Base-by-base conservation (phyloP, 2,113 vertebrate species). In the Thymallus thymallus region DNA sequence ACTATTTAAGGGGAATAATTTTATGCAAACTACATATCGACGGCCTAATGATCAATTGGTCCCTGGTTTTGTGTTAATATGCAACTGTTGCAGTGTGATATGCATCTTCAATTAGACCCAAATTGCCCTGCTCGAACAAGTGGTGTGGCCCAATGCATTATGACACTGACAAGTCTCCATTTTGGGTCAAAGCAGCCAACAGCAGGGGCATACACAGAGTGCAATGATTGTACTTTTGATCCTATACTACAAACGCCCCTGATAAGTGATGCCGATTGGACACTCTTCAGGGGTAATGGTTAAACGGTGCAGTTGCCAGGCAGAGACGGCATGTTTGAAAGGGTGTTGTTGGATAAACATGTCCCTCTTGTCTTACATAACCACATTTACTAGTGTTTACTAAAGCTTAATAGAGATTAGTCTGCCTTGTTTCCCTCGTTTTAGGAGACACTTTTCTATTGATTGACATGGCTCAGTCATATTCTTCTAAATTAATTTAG, bases 11-110 rank as follows among this genome's bases (percentile, higher is more conserved):
- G 92, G 91, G 91, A 96, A 97, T 94, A 95, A 95, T 94, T 95
- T 96, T 95, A 98, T 99, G 97, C 93, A 97, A 95, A 98, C 95
- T 91, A 94, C 91, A 91, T 98, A 98, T 99, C 92, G 97, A 98
- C 92, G 94, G 89, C 84, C 89, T 94, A 94, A 95, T 96, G 96
- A 98, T 97, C 96, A 96, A 97, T 98, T 95, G 95, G 93, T 92
- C 91, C 91, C 89, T 87, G 93, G 93, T 92, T 94, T 94, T 72
- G 94, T 94, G 93, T 95, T 98, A 96, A 95, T 95, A 97, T 96
- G 95, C 96, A 94, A 88, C 94, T 93, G 93, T 94, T 94, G 94
- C 95, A 91, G 92, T 92, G 92, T 90, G 92, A 93, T 93, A 91
- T 93, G 94, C 94, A 95, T 95, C 94, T 95, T 92, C 94, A 95